Evolutionary conservation across 2,113 vertebrate species (phyloP), one percentile per base, ranked within the genome.

Genomic region (Sciurus niger): DNA sequence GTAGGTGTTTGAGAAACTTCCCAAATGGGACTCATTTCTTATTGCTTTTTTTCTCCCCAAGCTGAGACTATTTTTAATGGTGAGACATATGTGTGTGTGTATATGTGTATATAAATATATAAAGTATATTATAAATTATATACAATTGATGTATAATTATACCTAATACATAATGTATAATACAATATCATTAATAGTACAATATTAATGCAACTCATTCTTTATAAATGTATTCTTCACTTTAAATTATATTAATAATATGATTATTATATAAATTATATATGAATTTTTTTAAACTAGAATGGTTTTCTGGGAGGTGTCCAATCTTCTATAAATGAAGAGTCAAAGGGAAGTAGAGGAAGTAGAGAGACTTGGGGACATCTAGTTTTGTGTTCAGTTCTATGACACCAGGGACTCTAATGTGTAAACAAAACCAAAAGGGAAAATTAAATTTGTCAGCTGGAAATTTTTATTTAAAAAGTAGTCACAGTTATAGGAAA

Each of bases 1-100:
- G 88, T 91, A 98, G 95, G 96, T 97, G 95, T 98, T 98, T 98
- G 92, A 95, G 96, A 97, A 92, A 95, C 93, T 98, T 99, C 98
- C 98, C 98, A 97, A 98, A 84, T 97, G 90, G 97, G 92, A 74
- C 32, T 97, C 83, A 96, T 95, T 95, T 95, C 70, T 58, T 86
- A 98, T 96, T 93, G 63, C 74, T 97, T 28, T 95, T 92, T 96
- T 74, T 46, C 43, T 46, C 48, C 53, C 58, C 58, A 90, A 80
- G 28, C 53, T 85, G 40, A 40, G 32, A 32, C 17, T 55, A 79
- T 85, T 68, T 40, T 76, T 94, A 76, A 78, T 89, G 46, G 7
- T 8, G 2, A 34, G 24, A 32, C 7, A 12, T n/a, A 43, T 40
- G 25, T n/a, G 13, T 25, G 10, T 7, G 11, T 40, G 4, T 72